Base-by-base conservation (phyloP, 2,797 vertebrate species). In the Salmo trutta region DNA sequence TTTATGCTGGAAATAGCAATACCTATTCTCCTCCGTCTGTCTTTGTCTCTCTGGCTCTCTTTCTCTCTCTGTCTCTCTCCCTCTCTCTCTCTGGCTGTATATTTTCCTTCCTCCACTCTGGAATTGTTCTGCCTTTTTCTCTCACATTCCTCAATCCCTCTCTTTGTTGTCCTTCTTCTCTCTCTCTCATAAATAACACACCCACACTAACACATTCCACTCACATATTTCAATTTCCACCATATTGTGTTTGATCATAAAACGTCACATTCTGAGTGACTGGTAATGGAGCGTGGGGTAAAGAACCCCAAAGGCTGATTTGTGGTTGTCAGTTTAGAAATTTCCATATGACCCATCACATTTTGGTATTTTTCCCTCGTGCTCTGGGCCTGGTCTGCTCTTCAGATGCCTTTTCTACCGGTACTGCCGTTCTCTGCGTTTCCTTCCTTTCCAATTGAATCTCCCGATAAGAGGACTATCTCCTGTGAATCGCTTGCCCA, bases 1-100 rank as follows among this genome's bases (percentile, higher is more conserved):
- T 90, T 92, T 88, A 89, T 91, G 74, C 84, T 87, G 78, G 83
- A 90, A 88, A 90, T 86, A 90, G 88, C 87, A 81, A 90, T 91
- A 88, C 69, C 65, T 78, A 70, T 81, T 17, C 59, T 81, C 73
- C 75, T 86, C 76, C 16, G 36, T 66, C 69, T 52, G 21, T 19
- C 33, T 68, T 29, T 66, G 10, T 36, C 16, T 7, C 62, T 33
- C 3, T 51, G 0, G 2, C 36, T 47, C 10, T 47, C 41, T 47
- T 0, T 47, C 41, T 12, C 41, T 47, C 8, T 0, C 41, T 8
- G 2, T 10, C 2, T 8, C 36, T 41, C 7, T 33, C 5, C 6
- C 33, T 7, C 33, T 27, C 41, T 74, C 24, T 51, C 65, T 70
- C 19, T 53, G 17, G 51, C 27, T 75, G 65, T 65, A 75, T 64